Percentiles rank a stretch among this genome's conserved stretches.
Conservation (phyloP, 2,797 vertebrate species). For the Tympanoctomys barrerae region DNA sequence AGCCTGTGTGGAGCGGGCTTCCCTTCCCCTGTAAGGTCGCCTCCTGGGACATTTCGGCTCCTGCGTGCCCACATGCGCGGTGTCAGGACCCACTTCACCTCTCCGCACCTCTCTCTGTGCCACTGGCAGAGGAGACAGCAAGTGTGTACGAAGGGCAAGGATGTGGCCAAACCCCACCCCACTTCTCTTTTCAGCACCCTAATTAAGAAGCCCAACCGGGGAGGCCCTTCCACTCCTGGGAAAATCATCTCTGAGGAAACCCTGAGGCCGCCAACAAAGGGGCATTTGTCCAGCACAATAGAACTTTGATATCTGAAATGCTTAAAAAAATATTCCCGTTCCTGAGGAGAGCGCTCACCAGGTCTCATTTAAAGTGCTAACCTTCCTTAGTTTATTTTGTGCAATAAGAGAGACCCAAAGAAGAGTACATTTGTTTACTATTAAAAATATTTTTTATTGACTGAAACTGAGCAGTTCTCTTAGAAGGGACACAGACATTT, state of each 20-base stretch:
- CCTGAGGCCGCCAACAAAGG: conserved; percentile 75
- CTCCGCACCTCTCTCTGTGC: neutral
- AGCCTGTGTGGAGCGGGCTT: neutral
- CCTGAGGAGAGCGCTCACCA: conserved; percentile 5
- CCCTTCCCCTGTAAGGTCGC: neutral
- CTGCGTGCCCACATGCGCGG: too few species aligned
- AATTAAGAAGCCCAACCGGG: conserved; percentile 14
- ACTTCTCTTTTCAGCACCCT: conserved; percentile 59
- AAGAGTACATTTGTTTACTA: conserved; percentile 47
- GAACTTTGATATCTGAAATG: conserved; percentile 45
- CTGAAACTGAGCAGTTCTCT: conserved; percentile 16
- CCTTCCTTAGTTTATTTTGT: conserved; percentile 1
- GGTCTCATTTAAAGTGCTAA: neutral
- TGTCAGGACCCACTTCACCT: neutral
- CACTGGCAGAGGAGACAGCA: neutral
- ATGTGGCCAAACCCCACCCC: neutral
- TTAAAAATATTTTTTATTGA: conserved; percentile 79
- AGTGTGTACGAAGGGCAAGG: neutral
- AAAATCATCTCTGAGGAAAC: conserved; percentile 56
- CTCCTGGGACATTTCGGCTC: neutral
- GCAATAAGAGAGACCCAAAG: neutral
- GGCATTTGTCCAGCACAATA: conserved; percentile 22
- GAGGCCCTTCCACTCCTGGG: neutral
- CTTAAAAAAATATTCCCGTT: conserved; percentile 62
- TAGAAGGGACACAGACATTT: conserved; percentile 30